Evolutionary conservation across 2,113 vertebrate species (phyloP), one percentile per base, ranked within the genome.

Genomic region (Mirza zaza): DNA sequence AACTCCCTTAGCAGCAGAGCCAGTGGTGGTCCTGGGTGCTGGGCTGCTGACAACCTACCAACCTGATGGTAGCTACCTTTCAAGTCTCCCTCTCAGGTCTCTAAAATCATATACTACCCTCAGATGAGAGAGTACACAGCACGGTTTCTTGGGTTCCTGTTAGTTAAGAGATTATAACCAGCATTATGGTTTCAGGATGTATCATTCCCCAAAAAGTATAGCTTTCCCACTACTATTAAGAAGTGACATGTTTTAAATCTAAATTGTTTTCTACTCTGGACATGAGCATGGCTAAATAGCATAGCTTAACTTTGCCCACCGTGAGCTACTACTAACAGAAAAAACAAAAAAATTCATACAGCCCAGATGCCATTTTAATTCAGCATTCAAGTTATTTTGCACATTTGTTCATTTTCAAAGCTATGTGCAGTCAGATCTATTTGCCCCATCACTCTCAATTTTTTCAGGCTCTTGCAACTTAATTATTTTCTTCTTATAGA

Each of bases 401-500:
- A 68, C 34, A 70, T 83, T 59, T 71, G 61, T 81, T 97, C 45
- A 91, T 93, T 96, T 87, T 95, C 67, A 90, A 84, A 96, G 45
- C 50, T 87, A 79, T 59, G 50, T 61, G n/a, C 13, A 48, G 70
- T 83, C 61, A 32, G 67, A 87, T 79, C 59, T 85, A 45, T 87
- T 73, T 92, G 79, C 29, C 63, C n/a, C 87, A 90, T 87, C 75
- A 80, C 20, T 87, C 83, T 91, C 77, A 67, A 87, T 87, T 95
- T 83, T 96, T 94, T 59, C 21, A 94, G 83, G 76, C 45, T 90
- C 87, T 93, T 80, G 48, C 52, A 97, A 95, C 61, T 98, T 97
- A 87, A 97, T 97, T 92, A 97, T 97, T 98, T 97, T 92, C 76
- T 92, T 90, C 94, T 90, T 87, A 90, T 10, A 97, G 92, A 97